Percentiles rank a stretch among this genome's conserved stretches.
Evolutionary conservation across 1,140 invertebrate genomes (phyloP).

Genomic region (Oedothorax gibbosus): DNA sequence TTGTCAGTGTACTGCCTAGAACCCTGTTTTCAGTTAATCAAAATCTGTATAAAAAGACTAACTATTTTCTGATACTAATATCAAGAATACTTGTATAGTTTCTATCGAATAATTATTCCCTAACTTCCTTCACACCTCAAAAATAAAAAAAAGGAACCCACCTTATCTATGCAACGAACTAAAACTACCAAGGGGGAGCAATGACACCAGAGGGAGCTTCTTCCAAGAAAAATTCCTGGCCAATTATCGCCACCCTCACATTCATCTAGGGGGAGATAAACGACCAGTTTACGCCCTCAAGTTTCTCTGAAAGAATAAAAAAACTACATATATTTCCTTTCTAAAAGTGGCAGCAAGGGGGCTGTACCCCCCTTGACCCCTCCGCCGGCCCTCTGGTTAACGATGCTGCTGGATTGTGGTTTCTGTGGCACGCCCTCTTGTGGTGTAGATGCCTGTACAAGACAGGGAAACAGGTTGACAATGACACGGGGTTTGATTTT

Average conservation of each 20-base stretch:
- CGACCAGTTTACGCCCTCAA: conserved; percentile 53
- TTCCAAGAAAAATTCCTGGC: conserved; percentile 19
- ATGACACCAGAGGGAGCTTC: conserved; percentile 6
- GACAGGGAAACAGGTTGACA: conserved; percentile 33
- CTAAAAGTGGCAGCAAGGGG: too few species aligned
- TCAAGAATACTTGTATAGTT: too few species aligned
- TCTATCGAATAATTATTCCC: too few species aligned
- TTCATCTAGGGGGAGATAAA: conserved; percentile 46
- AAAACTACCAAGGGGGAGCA: conserved; percentile 32
- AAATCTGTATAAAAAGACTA: too few species aligned
- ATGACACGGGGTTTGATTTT: conserved; percentile 1
- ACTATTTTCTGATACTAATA: too few species aligned
- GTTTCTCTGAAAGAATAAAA: background rate
- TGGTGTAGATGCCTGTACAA: background rate
- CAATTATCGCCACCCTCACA: conserved; percentile 57
- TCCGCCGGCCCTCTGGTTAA: conserved; percentile 7
- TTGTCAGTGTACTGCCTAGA: too few species aligned
- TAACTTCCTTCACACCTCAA: too few species aligned
- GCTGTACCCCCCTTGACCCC: conserved; percentile 23
- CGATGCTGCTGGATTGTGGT: conserved; percentile 22
- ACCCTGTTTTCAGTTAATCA: too few species aligned
- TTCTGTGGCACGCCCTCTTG: conserved; percentile 11
- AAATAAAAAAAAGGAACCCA: too few species aligned
- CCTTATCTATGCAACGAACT: conserved; percentile 9
- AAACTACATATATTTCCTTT: background rate